Evolutionary conservation across 2,113 vertebrate species (phyloP).

Genomic region (Triplophysa dalaica): DNA sequence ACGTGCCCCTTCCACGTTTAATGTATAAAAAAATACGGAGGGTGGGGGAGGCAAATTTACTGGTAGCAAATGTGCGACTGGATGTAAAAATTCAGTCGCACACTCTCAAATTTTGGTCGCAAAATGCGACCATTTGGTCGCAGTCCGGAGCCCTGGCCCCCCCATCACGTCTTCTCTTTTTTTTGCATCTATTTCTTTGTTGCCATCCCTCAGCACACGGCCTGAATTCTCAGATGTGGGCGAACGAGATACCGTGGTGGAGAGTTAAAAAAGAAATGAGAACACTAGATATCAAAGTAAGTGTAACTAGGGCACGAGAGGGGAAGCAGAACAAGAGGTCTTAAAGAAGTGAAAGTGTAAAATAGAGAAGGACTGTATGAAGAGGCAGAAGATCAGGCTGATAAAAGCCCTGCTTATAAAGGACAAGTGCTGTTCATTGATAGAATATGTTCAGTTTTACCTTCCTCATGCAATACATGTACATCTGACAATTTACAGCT

Average conservation of each 20-base stretch:
- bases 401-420: neutral
- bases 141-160: too few species aligned
- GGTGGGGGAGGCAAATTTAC: too few species aligned
- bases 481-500: too few species aligned
- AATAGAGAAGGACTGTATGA: conserved; percentile 11
- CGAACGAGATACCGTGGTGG: neutral
- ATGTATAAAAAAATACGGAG: too few species aligned
- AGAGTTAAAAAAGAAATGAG: conserved; percentile 30
- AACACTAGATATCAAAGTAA: conserved; percentile 33
- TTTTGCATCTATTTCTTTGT: conserved; percentile 10
- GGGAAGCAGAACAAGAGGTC: conserved; percentile 22
- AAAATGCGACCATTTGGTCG: too few species aligned
- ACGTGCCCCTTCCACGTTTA: too few species aligned
- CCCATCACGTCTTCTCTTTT: conserved; percentile 28
- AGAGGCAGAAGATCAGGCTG: neutral
- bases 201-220: neutral
- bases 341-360: conserved; percentile 36
- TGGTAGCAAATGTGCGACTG: too few species aligned
- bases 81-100: too few species aligned
- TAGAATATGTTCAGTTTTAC: neutral
- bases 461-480: neutral
- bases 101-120: too few species aligned
- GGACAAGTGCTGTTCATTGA: neutral
- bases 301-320: conserved; percentile 33
- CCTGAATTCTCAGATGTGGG: conserved; percentile 23